phyloP scores from a whole-genome alignment of 2,113 vertebrate species.

The Morone saxatilis region DNA sequence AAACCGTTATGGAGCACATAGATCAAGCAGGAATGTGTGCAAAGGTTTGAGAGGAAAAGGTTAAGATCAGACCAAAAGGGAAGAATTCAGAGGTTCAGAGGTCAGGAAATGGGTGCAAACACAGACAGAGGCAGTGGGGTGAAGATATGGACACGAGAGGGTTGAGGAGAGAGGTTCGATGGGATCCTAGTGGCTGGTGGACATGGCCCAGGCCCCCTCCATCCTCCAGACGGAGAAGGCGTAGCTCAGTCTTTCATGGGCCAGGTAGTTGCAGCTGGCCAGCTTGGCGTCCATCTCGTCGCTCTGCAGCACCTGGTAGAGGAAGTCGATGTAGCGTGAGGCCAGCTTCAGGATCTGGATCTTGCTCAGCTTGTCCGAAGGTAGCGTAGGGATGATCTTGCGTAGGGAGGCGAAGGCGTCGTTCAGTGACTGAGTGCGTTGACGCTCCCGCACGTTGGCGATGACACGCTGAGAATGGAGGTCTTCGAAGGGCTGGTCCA shows the following conservation, averaged over 20 bases:
- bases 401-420: constrained; percentile 91
- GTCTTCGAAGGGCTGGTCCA: constrained; percentile 87
- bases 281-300: constrained; percentile 91
- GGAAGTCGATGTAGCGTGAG: constrained; percentile 92
- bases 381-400: constrained; percentile 92
- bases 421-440: constrained; percentile 91
- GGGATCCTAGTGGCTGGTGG: constrained; percentile 87
- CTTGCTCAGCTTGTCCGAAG: constrained; percentile 94
- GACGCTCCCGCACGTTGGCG: constrained; percentile 91
- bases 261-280: constrained; percentile 91
- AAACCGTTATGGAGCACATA: constrained; percentile 19
- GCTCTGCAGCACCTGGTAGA: constrained; percentile 93
- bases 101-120: constrained; percentile 54
- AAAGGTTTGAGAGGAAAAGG: constrained; percentile 46
- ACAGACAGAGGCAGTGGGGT: constrained; percentile 59
- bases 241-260: constrained; percentile 92
- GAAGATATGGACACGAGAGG: constrained; percentile 62
- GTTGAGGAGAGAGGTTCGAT: constrained; percentile 51
- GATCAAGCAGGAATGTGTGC: constrained; percentile 22
- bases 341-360: constrained; percentile 93
- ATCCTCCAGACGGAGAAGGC: constrained; percentile 94
- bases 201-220: constrained; percentile 94
- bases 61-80: constrained; percentile 32
- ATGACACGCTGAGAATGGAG: constrained; percentile 90
- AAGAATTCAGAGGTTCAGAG: constrained; percentile 43